Conservation (phyloP, 2,797 vertebrate genomes). For the Phyllotis vaccarum region DNA sequence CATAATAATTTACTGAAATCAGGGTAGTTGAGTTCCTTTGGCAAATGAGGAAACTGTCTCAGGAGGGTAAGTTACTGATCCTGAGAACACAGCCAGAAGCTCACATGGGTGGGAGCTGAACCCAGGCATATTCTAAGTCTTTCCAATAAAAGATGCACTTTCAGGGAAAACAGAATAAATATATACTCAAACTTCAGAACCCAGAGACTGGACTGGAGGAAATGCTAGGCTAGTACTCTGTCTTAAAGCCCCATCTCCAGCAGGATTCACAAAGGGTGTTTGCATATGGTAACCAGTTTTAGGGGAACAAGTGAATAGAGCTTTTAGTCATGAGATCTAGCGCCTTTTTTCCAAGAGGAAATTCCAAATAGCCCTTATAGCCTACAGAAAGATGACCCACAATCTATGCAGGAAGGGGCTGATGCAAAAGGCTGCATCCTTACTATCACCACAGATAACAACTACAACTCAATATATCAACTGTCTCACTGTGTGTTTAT, state of each 20-base stretch:
- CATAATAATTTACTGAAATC: not conserved
- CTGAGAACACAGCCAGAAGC: not conserved
- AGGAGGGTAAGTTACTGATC: not conserved
- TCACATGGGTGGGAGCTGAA: not conserved
- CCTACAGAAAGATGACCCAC: conserved; percentile 12
- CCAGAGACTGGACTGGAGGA: too few species aligned
- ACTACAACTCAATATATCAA: conserved; percentile 23
- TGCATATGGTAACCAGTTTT: not conserved
- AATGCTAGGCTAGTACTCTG: not conserved
- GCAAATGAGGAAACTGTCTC: not conserved
- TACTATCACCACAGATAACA: not conserved
- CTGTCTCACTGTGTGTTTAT: not conserved
- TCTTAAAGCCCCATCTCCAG: not conserved
- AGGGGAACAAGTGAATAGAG: not conserved
- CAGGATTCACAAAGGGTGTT: not conserved
- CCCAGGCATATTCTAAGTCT: conserved; percentile 8
- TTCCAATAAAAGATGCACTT: conserved; percentile 46
- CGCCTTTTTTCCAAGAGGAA: conserved; percentile 19
- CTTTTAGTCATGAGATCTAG: conserved; percentile 15
- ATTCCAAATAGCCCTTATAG: conserved; percentile 50
- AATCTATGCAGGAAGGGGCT: conserved; percentile 32
- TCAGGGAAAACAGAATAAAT: conserved; percentile 47
- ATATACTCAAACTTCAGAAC: conserved; percentile 22
- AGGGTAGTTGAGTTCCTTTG: not conserved
- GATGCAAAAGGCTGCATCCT: not conserved